Evolutionary conservation across 2,113 vertebrate genomes (phyloP), one percentile per base, ranked within the genome.

Genomic region (Hystrix brachyura): DNA sequence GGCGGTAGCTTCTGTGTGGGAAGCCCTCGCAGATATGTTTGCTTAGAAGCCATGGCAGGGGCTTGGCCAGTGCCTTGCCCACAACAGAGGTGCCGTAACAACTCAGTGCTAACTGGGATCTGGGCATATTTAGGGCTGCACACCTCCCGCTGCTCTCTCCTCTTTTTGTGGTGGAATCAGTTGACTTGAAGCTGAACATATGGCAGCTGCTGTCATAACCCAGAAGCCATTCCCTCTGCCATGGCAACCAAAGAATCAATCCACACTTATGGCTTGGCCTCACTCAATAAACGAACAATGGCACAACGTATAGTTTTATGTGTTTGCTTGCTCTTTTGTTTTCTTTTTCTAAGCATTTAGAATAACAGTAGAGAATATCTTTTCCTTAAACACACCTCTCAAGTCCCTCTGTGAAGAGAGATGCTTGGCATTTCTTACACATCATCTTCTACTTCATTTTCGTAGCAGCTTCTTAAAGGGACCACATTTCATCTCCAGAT

Each of bases 151-250:
- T 86, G 23, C 48, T 91, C 43, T 72, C 57, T 64, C 13, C 32
- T 86, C 32, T 15, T 65, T 91, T 93, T 34, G 48, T 65, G 25
- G 60, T 84, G 13, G 51, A 97, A 76, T 93, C 87, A 55, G 93
- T 48, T 97, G 96, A 80, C 74, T 91, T 72, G 83, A 94, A 96
- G 72, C 43, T 78, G 93, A 94, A 88, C 94, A 94, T 94, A 96
- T 89, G 93, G 95, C 57, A 76, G 3, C 80, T 87, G 59, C 82
- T 59, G 64, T 90, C 74, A 55, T 76, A 94, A 90, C 91, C 87
- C 76, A 92, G 93, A 86, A 96, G 87, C 93, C 59, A 64, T 82
- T 86, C 65, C 15, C 34, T 97, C 89, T 85, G 69, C 87, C 83
- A 91, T 80, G 97, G 93, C 91, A 96, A 95, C 96, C 0, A 0